These are phyloP conservation scores for Montifringilla adamsi DNA, from an alignment of 2,113 vertebrate species.

Conservation along the genomic window DNA sequence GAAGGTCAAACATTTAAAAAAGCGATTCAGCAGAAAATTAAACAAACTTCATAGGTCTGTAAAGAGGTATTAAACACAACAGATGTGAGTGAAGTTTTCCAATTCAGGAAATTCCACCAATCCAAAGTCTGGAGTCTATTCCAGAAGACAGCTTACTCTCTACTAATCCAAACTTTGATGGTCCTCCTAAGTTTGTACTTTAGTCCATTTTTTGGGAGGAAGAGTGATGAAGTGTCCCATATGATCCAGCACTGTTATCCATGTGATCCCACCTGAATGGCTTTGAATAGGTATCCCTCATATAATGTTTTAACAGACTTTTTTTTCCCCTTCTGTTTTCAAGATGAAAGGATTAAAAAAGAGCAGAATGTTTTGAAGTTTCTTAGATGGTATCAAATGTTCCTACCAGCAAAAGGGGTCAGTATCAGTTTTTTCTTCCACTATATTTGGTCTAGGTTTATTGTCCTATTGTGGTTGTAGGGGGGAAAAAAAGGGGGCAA, in stretches of 20 bases:
- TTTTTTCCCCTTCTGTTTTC: not conserved
- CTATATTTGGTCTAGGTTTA: not conserved
- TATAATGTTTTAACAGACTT: not conserved
- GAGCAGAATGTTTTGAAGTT: not conserved
- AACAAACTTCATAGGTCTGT: not conserved
- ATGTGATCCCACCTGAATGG: not conserved
- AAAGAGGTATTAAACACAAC: not conserved
- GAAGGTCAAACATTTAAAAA: not conserved
- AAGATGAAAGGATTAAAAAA: not conserved
- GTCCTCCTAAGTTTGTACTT: not conserved
- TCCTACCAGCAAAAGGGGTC: not conserved
- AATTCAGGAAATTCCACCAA: not conserved
- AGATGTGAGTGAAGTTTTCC: not conserved
- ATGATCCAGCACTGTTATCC: not conserved
- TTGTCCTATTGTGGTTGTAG: not conserved
- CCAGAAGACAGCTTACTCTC: not conserved
- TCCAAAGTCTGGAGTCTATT: not conserved
- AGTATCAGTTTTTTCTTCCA: not conserved
- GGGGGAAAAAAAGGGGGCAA: rapidly evolving
- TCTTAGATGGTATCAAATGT: not conserved
- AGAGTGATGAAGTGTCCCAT: rapidly evolving
- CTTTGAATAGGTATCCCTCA: not conserved
- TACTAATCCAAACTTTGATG: not conserved
- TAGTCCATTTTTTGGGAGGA: not conserved
- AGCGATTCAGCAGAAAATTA: not conserved